Conservation (phyloP, 2,888 invertebrate genomes). For the Rhimphoctona megacephalus region DNA sequence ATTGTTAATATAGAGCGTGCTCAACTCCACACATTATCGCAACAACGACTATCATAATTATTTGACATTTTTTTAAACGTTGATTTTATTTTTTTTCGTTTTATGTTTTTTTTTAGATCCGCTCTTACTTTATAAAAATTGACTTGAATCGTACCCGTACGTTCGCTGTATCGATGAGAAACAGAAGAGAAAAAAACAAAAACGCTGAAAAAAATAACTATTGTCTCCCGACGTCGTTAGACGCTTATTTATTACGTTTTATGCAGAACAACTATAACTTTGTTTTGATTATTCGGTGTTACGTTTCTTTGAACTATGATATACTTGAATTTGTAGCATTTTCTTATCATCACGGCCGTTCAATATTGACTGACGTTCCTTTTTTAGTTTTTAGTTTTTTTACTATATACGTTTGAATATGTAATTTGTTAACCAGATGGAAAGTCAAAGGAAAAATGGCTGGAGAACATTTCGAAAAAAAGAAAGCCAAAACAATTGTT, state of each 20-base stretch:
- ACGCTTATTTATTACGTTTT: conserved; percentile 44
- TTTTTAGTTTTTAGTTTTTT: conserved; percentile 17
- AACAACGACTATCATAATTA: conserved; percentile 48
- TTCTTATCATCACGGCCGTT: conserved; percentile 64
- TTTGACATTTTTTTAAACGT: conserved; percentile 11
- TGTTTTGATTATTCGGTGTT: conserved; percentile 58
- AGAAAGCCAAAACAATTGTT: conserved; percentile 37
- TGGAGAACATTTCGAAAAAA: conserved; percentile 2
- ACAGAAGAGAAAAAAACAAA: conserved; percentile 12
- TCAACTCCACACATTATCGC: conserved; percentile 46
- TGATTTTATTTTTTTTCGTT: not conserved
- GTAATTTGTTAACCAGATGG: not conserved
- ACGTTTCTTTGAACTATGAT: conserved; percentile 30
- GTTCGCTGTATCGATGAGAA: conserved; percentile 48
- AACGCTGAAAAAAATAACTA: conserved; percentile 18
- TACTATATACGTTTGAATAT: conserved; percentile 12
- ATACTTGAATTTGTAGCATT: conserved; percentile 41
- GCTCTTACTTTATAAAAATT: conserved; percentile 74
- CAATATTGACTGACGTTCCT: conserved; percentile 67
- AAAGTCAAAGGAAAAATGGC: conserved; percentile 21
- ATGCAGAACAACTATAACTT: conserved; percentile 52
- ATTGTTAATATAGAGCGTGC: conserved; percentile 66
- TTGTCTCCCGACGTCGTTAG: conserved; percentile 29
- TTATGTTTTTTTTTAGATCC: not conserved
- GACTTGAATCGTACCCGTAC: conserved; percentile 74